These are phyloP conservation scores for Callocephalon fimbriatum DNA, from an alignment of 2,113 vertebrate genomes.

Conservation along the genomic window DNA sequence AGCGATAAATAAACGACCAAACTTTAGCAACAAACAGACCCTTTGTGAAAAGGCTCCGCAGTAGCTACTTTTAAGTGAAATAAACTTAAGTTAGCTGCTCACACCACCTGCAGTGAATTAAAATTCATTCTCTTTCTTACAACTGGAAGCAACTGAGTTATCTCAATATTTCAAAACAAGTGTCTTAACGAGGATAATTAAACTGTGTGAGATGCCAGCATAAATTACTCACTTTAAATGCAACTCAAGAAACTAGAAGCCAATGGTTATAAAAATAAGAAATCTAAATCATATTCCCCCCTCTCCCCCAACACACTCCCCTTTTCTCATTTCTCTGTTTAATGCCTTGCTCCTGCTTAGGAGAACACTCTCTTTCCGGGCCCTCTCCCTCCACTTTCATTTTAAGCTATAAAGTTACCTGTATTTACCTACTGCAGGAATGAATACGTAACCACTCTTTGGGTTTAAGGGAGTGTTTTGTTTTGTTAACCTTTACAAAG, in stretches of 20 bases:
- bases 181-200: neutral
- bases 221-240: neutral
- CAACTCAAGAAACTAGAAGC: neutral
- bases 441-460: neutral
- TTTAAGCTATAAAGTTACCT: neutral
- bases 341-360: neutral
- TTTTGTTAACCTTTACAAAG: conserved; percentile 51
- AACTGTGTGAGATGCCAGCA: neutral
- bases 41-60: neutral
- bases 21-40: neutral
- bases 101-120: neutral
- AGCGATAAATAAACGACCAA: neutral
- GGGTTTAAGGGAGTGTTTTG: conserved; percentile 58
- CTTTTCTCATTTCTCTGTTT: neutral
- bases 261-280: neutral
- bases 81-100: neutral
- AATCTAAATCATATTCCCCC: neutral
- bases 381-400: neutral
- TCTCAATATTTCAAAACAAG: neutral
- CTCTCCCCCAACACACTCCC: too few species aligned
- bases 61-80: neutral
- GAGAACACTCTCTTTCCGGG: neutral
- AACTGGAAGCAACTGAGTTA: neutral
- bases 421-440: conserved; percentile 50
- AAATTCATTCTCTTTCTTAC: neutral